Evolutionary conservation across 1,140 invertebrate genomes (phyloP).

Genomic region (Diachasma alloeum): DNA sequence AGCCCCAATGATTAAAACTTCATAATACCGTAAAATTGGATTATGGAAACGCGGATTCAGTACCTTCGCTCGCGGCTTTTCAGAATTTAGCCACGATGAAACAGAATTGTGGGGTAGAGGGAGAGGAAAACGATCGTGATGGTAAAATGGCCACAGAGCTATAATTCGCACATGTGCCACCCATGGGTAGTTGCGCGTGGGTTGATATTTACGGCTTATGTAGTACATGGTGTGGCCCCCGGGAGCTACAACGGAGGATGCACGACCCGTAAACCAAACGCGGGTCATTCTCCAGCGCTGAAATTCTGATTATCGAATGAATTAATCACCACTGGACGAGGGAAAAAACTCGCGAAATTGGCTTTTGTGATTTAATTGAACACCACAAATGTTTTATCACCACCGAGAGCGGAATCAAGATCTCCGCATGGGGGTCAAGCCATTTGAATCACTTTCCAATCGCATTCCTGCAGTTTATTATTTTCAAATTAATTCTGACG

Average conservation of each 20-base stretch:
- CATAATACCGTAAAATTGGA: not conserved
- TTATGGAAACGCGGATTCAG: not conserved
- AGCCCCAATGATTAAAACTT: not conserved
- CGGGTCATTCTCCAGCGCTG: not conserved
- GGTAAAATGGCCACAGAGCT: slow-evolving; percentile 4
- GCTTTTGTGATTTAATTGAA: too few relatives aligned
- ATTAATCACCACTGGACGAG: not conserved
- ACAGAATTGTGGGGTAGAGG: not conserved
- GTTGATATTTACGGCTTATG: slow-evolving; percentile 12
- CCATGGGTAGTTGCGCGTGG: not conserved
- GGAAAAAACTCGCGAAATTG: too few relatives aligned
- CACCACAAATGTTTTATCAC: too few relatives aligned
- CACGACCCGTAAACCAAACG: not conserved
- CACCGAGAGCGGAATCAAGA: too few relatives aligned
- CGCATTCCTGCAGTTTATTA: not conserved
- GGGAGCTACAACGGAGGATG: not conserved
- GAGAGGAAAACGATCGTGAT: not conserved
- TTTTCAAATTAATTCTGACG: not conserved
- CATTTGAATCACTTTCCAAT: too few relatives aligned
- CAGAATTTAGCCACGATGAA: not conserved
- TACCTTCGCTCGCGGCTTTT: not conserved
- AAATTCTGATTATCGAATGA: not conserved
- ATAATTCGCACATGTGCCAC: slow-evolving; percentile 14
- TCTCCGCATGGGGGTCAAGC: too few relatives aligned
- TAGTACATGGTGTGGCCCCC: slow-evolving; percentile 1